Conservation (phyloP, 2,113 vertebrate genomes). For the Saimiri boliviensis region DNA sequence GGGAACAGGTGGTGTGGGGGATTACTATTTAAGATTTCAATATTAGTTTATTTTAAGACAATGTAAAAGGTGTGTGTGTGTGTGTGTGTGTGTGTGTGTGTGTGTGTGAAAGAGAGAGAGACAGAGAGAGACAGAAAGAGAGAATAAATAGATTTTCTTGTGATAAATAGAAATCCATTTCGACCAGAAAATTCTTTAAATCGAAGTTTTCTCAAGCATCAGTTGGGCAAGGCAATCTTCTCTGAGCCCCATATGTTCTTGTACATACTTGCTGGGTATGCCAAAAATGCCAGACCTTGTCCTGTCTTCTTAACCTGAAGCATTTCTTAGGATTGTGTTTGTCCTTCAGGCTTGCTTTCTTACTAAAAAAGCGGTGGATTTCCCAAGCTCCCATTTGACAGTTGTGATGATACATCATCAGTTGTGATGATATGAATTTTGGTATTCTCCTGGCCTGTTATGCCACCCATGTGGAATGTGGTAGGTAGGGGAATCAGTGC, state of each 20-base stretch:
- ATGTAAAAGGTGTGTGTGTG: background rate
- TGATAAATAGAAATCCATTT: background rate
- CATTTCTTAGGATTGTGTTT: background rate
- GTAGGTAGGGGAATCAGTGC: rapidly evolving
- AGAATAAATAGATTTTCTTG: background rate
- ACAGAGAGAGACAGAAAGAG: background rate
- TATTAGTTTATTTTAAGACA: background rate
- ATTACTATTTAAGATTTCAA: background rate
- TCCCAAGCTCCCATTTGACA: background rate
- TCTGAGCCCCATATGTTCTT: rapidly evolving
- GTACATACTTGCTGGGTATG: background rate
- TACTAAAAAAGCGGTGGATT: background rate
- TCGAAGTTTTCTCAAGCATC: background rate
- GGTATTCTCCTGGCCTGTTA: rapidly evolving
- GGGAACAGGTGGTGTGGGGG: background rate
- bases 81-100: background rate
- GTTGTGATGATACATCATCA: background rate
- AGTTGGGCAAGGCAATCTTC: background rate
- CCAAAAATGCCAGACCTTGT: background rate
- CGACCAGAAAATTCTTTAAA: background rate
- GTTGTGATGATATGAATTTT: too few relatives aligned
- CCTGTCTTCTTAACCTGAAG: too few relatives aligned
- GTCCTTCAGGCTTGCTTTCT: background rate
- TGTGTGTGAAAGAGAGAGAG: background rate
- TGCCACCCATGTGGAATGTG: rapidly evolving